Evolutionary conservation across 1,140 invertebrate genomes (phyloP).

Genomic region (Pogonus chalceus): DNA sequence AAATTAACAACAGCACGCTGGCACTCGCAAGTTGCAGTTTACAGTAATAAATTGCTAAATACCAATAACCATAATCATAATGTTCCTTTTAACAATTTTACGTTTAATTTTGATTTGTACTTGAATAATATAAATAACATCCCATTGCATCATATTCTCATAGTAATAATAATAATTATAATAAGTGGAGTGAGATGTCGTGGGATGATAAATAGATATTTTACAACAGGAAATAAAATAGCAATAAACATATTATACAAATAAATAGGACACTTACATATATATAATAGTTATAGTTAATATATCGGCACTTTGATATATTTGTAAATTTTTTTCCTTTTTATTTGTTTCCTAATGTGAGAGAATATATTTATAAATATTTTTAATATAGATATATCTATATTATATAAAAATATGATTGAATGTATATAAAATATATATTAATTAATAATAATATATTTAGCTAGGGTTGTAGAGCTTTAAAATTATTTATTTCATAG

Average conservation of each 20-base stretch:
- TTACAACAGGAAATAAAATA: slow-evolving; percentile 3
- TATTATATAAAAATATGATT: slow-evolving; percentile 19
- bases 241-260: slow-evolving; percentile 7
- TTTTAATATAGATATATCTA: slow-evolving; percentile 32
- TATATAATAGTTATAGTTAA: slow-evolving; percentile 8
- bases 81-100: slow-evolving; percentile 5
- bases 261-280: slow-evolving; percentile 4
- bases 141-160: neutral
- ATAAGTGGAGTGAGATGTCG: neutral
- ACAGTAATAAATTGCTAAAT: neutral
- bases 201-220: neutral
- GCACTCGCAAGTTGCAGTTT: neutral
- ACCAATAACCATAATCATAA: neutral
- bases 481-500: slow-evolving; percentile 5
- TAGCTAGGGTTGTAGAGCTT: slow-evolving; percentile 7
- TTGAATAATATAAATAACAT: neutral
- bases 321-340: slow-evolving; percentile 15
- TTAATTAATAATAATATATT: slow-evolving; percentile 5
- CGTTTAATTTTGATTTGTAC: neutral
- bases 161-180: neutral
- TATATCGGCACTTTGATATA: slow-evolving; percentile 1
- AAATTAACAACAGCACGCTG: slow-evolving; percentile 6
- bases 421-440: slow-evolving; percentile 18
- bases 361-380: slow-evolving; percentile 38
- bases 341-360: slow-evolving; percentile 34